These are phyloP conservation scores for Drosophila ficusphila DNA, from an alignment of 1,140 invertebrate species.

Conservation along the genomic window DNA sequence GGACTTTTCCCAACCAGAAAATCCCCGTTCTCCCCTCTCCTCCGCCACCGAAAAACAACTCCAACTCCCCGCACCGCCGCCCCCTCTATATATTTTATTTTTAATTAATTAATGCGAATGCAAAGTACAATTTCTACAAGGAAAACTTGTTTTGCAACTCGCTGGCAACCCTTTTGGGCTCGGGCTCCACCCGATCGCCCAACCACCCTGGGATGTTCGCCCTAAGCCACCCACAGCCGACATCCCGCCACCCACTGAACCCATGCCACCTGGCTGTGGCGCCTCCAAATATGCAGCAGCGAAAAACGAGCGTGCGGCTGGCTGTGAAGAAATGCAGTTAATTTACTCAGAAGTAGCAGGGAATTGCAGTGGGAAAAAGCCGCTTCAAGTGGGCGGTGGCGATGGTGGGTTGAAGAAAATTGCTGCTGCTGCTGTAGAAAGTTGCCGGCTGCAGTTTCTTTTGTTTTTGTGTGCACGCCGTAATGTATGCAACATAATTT, in stretches of 20 bases:
- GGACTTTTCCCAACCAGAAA: neutral
- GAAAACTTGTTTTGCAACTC: constrained; percentile 80
- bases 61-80: constrained; percentile 2
- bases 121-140: constrained; percentile 84
- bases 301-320: constrained; percentile 32
- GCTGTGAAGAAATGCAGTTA: constrained; percentile 81
- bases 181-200: constrained; percentile 43
- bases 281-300: constrained; percentile 76
- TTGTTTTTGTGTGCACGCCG: constrained; percentile 80
- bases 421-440: constrained; percentile 66
- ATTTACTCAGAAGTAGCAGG: constrained; percentile 79
- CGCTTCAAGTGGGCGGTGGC: constrained; percentile 1
- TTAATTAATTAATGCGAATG: constrained; percentile 84
- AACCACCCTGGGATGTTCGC: neutral
- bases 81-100: constrained; percentile 75
- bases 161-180: constrained; percentile 50
- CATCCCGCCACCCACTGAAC: neutral
- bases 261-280: constrained; percentile 45
- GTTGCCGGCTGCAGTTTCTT: constrained; percentile 78
- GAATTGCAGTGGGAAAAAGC: constrained; percentile 25
- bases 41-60: constrained; percentile 11
- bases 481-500: constrained; percentile 80
- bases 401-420: constrained; percentile 52
- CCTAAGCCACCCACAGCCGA: neutral
- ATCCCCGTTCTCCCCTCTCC: neutral